Evolutionary conservation across 2,797 vertebrate genomes (phyloP), one percentile per base, ranked within the genome.

Genomic region (Aplochiton taeniatus): DNA sequence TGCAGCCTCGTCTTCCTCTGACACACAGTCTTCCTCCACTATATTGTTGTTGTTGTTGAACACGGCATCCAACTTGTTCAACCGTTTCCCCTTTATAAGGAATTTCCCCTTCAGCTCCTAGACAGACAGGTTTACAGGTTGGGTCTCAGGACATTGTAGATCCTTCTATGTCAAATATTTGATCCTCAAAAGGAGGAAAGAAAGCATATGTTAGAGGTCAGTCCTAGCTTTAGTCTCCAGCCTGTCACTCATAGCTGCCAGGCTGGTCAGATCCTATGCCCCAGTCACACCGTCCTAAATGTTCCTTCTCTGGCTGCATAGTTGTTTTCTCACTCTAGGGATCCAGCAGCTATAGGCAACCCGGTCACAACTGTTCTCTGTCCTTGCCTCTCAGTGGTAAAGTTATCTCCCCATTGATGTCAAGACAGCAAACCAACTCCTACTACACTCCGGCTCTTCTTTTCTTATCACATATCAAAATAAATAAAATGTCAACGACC

Each of bases 1-100:
- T 0, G 94, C 95, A 0, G 97, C 95, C 84, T 99, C 98, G 0
- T 99, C 98, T 78, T 99, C 98, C 31, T 99, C 97, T 0, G 96
- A 99, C 62, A 99, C 91, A 0, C 84, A 83, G 51, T 86, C 91
- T 0, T 88, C 91, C 0, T 91, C 89, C 48, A 81, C 58, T 0
- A 12, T 16, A 64, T 18, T 11, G 20, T 8, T 79, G 77, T 74
- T 88, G 64, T 78, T 83, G 53, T 43, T 83, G 69, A 85, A 88
- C 7, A 60, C 41, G 7, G 91, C 89, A 8, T 94, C 88, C 48
- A 96, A 88, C 50, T 94, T 95, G 79, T 96, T 95, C 14, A 96
- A 74, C 20, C 96, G 93, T 76, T 99, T 98, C 11, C 98, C 98
- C 79, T 99, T 98, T 78, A 99, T 78, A 43, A 99, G 82, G 79